A percentile compares a stretch with the other conserved stretches of the same genome.
These are phyloP conservation scores for Chloroceryle amazona DNA, from an alignment of 2,797 vertebrate species.

Conservation along the genomic window DNA sequence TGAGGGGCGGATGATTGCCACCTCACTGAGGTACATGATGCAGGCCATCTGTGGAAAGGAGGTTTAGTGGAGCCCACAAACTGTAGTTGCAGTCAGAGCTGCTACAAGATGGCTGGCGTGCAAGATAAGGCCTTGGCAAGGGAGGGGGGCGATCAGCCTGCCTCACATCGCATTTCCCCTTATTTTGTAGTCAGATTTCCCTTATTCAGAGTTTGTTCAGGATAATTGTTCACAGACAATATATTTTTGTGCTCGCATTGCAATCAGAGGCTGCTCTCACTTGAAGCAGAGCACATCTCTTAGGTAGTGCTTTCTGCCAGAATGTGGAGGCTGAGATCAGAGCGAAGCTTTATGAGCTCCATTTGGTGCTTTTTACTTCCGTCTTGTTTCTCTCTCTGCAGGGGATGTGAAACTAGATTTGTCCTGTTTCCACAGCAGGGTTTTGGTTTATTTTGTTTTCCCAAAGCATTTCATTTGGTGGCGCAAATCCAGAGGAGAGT, in stretches of 20 bases:
- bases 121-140: constrained; percentile 7
- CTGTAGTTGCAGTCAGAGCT: background rate
- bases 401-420: constrained; percentile 77
- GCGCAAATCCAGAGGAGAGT: constrained; percentile 74
- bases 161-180: constrained; percentile 4
- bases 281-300: constrained; percentile 70
- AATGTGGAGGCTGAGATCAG: constrained; percentile 77
- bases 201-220: constrained; percentile 59
- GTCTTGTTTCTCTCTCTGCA: constrained; percentile 74
- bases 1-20: background rate
- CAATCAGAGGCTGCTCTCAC: constrained; percentile 60
- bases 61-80: background rate
- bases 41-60: background rate
- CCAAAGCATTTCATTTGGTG: constrained; percentile 76
- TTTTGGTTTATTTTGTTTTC: constrained; percentile 81
- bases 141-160: background rate
- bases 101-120: constrained; percentile 25
- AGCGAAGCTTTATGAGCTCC: constrained; percentile 64
- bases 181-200: constrained; percentile 49
- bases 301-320: constrained; percentile 76
- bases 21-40: background rate
- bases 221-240: constrained; percentile 68
- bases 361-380: constrained; percentile 76
- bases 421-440: constrained; percentile 78
- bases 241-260: constrained; percentile 61